Evolutionary conservation across 2,113 vertebrate genomes (phyloP).

Genomic region (Pycnonotus jocosus): DNA sequence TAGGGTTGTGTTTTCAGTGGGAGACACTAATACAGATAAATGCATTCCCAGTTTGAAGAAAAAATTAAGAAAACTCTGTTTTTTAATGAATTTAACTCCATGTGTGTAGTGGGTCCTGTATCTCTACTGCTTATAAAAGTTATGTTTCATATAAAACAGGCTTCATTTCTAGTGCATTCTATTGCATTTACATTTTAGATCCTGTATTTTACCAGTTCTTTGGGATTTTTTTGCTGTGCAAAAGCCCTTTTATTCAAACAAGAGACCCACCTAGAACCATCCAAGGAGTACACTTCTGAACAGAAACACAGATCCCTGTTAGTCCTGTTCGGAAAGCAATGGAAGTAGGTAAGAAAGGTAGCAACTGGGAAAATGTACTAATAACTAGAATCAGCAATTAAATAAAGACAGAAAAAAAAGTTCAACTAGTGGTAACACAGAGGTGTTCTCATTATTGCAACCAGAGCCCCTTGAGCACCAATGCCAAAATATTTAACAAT

Average conservation of each 20-base stretch:
- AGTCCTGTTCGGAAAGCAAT: neutral
- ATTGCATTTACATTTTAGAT: neutral
- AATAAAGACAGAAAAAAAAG: neutral
- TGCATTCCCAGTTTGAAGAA: neutral
- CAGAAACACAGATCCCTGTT: neutral
- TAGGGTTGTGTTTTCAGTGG: neutral
- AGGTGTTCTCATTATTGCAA: neutral
- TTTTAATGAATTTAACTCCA: neutral
- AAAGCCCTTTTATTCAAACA: neutral
- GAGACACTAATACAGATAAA: neutral
- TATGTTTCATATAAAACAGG: neutral
- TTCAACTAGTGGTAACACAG: neutral
- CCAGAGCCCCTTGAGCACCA: fast-evolving
- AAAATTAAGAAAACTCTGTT: neutral
- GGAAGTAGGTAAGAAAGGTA: neutral
- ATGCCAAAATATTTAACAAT: neutral
- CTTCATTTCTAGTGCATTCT: neutral
- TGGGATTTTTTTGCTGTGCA: neutral
- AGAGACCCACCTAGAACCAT: neutral
- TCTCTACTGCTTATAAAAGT: neutral
- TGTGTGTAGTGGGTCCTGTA: neutral
- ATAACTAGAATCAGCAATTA: neutral
- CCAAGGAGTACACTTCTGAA: neutral
- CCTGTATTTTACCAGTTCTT: neutral
- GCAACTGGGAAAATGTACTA: neutral